phyloP scores from a whole-genome alignment of 2,888 invertebrate genomes.

The Callyntrura sp. region DNA sequence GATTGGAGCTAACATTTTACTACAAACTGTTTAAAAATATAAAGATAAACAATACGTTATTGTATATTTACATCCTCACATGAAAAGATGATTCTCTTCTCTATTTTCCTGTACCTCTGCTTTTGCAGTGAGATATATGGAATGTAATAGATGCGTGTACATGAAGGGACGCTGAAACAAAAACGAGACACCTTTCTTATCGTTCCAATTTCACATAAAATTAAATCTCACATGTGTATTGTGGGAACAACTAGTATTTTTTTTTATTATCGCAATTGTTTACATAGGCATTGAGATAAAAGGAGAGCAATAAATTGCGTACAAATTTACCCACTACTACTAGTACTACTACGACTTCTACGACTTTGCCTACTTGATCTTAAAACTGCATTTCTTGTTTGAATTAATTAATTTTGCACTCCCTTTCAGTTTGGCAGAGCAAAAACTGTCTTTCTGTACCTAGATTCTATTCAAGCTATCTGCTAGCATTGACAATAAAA shows the following conservation, averaged over 20 bases:
- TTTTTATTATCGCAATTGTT: constrained; percentile 2
- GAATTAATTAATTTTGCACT: not conserved
- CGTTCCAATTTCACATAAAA: constrained; percentile 67
- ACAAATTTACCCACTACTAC: not conserved
- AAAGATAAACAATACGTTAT: not conserved
- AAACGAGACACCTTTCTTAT: constrained; percentile 51
- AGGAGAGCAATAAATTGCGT: not conserved
- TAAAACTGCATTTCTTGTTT: not conserved
- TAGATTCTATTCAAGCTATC: constrained; percentile 8
- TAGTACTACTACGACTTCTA: not conserved
- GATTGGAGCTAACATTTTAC: not conserved
- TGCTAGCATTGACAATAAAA: constrained; percentile 62
- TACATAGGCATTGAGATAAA: not conserved
- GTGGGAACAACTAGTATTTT: constrained; percentile 46
- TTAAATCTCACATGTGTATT: constrained; percentile 7
- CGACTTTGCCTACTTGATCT: not conserved
- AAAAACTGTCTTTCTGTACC: not conserved
- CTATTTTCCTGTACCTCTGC: too few species aligned
- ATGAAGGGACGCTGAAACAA: not conserved
- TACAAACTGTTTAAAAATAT: not conserved
- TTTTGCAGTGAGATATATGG: not conserved
- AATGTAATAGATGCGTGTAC: too few species aligned
- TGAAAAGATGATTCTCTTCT: not conserved
- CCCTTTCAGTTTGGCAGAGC: not conserved
- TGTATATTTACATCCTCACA: not conserved